Base-by-base conservation (phyloP, 2,113 vertebrate species). In the Girardinichthys multiradiatus region DNA sequence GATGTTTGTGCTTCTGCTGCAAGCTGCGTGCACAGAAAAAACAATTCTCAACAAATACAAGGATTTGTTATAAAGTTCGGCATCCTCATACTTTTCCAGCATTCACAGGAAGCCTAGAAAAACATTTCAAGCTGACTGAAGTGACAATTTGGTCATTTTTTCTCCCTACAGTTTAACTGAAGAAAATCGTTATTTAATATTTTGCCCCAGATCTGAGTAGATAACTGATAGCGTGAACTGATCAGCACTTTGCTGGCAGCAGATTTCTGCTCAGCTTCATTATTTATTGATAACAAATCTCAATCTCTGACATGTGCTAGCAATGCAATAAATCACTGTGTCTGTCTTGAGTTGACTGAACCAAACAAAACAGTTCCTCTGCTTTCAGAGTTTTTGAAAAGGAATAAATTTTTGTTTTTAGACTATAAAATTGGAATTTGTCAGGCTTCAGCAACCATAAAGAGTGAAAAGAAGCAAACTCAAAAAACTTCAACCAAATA, bases 271-370 rank as follows among this genome's bases (percentile, higher is more conserved):
- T 58, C 35, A 0, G 11, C 67, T n/a, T 82, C 63, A 29, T 83
- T 48, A 64, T 51, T 63, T 69, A 75, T 77, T 61, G 67, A 77
- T 65, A 1, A 57, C 26, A 10, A 68, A 64, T n/a, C 27, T 64
- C 48, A 35, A 21, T 31, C 8, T 48, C 21, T 0, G 57, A 58
- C 30, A 6, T 26, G 30, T 15, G 14, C 26, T 14, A 29, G 27
- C 13, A 6, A 30, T 68, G 76, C 62, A 83, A 64, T 64, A n/a
- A 37, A 5, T 68, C 14, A 35, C 7, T n/a, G 39, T 27, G 31
- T 30, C 28, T 15, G 51, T 29, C 24, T 27, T 26, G 28, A 17
- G 7, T 0, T 33, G 26, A 2, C 13, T 37, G 35, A 35, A 35
- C 5, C 37, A 39, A 39, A 39, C 37, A 39, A 39, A 39, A 12